A percentile compares a stretch with the other conserved stretches of the same genome.
Evolutionary conservation across 2,113 vertebrate species (phyloP).

Genomic region (Dicentrarchus labrax): DNA sequence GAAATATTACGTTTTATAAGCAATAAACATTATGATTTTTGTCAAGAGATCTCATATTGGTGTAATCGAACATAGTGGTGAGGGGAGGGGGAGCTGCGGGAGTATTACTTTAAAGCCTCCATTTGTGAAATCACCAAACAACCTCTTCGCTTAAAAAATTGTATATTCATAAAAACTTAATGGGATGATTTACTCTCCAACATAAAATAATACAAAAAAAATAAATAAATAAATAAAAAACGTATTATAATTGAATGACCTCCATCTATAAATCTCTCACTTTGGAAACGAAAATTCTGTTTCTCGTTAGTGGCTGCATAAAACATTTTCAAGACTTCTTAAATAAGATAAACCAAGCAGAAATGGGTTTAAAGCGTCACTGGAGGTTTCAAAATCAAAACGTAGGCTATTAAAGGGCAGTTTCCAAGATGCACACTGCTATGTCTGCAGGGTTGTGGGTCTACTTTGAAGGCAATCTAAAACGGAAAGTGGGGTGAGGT

Average conservation of each 20-base stretch:
- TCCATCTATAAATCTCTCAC: not conserved
- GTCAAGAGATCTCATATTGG: conserved; percentile 54
- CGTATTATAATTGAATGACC: conserved; percentile 17
- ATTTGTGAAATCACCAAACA: conserved; percentile 48
- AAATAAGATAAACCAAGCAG: conserved; percentile 8
- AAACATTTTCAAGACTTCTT: conserved; percentile 11
- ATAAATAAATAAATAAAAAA: too few species aligned
- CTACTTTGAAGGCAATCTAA: conserved; percentile 70
- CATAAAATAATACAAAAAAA: too few species aligned
- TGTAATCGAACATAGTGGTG: conserved; percentile 38
- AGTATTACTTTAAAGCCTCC: conserved; percentile 22
- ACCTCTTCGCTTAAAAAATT: not conserved
- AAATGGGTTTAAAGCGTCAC: conserved; percentile 40
- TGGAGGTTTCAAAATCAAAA: conserved; percentile 34
- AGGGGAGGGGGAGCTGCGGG: not conserved
- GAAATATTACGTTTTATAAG: conserved; percentile 89
- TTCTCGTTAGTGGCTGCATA: conserved; percentile 2
- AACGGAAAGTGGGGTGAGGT: conserved; percentile 71
- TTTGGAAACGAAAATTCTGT: not conserved
- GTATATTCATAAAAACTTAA: conserved; percentile 25
- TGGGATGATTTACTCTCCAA: conserved; percentile 35
- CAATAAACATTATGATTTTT: conserved; percentile 88
- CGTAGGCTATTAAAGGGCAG: not conserved
- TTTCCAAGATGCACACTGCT: conserved; percentile 49
- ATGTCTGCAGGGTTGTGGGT: conserved; percentile 47